Evolutionary conservation across 2,113 vertebrate genomes (phyloP).

Genomic region (Lagopus muta): DNA sequence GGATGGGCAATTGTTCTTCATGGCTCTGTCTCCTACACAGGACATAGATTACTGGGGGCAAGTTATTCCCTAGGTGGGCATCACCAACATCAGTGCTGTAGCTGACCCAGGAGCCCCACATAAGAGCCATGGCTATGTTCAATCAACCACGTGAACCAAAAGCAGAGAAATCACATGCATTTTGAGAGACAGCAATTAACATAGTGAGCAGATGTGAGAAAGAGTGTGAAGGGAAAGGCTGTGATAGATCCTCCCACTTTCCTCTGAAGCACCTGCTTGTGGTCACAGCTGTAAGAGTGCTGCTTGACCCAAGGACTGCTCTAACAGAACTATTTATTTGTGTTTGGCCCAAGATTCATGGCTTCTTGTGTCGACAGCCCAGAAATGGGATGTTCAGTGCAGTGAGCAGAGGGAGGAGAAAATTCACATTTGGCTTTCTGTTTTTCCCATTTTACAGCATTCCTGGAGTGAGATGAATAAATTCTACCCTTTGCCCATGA

Average conservation of each 20-base stretch:
- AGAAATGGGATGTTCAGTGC: neutral
- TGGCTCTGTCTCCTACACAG: neutral
- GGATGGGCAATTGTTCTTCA: neutral
- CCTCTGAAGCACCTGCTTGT: neutral
- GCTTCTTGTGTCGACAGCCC: neutral
- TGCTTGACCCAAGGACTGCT: neutral
- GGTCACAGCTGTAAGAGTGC: neutral
- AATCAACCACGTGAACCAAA: neutral
- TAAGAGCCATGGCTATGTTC: neutral
- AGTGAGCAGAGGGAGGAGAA: neutral
- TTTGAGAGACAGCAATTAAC: rapidly evolving
- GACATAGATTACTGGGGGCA: neutral
- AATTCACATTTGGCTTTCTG: rapidly evolving
- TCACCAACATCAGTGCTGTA: neutral
- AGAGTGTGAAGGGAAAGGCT: neutral
- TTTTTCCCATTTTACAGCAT: neutral
- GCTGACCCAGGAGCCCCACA: neutral
- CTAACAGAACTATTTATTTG: neutral
- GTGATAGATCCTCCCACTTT: neutral
- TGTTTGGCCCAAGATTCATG: neutral
- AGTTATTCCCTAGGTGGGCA: neutral
- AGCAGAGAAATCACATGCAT: rapidly evolving
- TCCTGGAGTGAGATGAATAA: neutral
- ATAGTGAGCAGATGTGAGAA: neutral
- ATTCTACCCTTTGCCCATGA: neutral